Evolutionary conservation across 1,140 invertebrate genomes (phyloP), one percentile per base, ranked within the genome.

Genomic region (Lamellibrachia luymesi): DNA sequence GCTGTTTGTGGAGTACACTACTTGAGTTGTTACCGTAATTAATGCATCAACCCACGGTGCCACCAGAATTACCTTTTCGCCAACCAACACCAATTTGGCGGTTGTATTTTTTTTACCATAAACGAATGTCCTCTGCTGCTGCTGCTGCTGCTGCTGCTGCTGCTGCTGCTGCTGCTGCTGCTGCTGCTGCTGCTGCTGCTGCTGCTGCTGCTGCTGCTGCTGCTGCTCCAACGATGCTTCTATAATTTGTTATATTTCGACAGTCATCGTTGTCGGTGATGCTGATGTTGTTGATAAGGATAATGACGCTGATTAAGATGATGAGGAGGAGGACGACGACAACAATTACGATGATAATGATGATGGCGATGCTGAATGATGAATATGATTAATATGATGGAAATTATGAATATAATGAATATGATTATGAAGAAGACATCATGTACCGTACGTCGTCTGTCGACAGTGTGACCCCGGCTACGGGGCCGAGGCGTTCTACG

Each of bases 401-500:
- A 10, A 10, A 22, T 80, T 80, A 22, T 10, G 64, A 80, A 8
- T 17, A 2, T 80, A 80, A 80, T 56, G 52, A 7, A 56, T 7
- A 56, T 38, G 38, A 38, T 38, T 38, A 38, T 38, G 38, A 38
- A 38, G 38, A 38, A 38, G 38, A 38, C 38, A 38, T 38, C 38
- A 38, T 38, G 38, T 38, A 38, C 1, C 38, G 38, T 38, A 38
- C 38, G 64, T 80, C 64, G 13, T 22, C 64, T 80, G 49, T 91
- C 38, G 95, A 52, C 96, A 99, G 98, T 98, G 98, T 95, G 98
- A 99, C 96, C 97, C 98, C 6, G 98, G 98, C 17, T 97, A 98
- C 17, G 98, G 98, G 2, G 98, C 98, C 90, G 98, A 99, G 96
- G 97, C 98, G 91, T 98, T 98, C 95, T 98, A 98, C 96, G 98